Base-by-base conservation (phyloP, 2,888 invertebrate species). In the Dendrolimus houi region DNA sequence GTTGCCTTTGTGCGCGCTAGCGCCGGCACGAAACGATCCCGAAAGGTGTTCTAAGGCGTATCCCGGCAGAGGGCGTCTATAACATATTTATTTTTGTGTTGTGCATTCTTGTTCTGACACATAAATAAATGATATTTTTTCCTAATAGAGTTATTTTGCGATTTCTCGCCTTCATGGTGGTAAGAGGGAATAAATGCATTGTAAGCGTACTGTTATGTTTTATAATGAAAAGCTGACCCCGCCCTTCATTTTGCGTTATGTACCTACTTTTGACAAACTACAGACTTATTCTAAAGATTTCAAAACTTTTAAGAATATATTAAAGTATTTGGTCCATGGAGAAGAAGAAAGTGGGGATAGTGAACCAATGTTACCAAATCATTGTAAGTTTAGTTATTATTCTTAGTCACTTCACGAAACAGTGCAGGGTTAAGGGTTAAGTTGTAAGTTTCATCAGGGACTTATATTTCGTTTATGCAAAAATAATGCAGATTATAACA, bases 71-170 rank as follows among this genome's bases (percentile, higher is more conserved):
- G 80, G 81, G 80, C 81, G 79, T 79, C 83, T 77, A 81, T 83
- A 85, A 87, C 83, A 88, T 89, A 88, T 89, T 88, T 88, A 90
- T 90, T 90, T 87, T 85, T 83, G 85, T 87, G 82, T 85, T 85
- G 70, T 81, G 76, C 85, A 87, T 87, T 88, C 85, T 81, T 79
- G 79, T 81, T 80, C 77, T 87, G 88, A 87, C 87, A 81, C 71
- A 72, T 85, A 85, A 87, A 86, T 87, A 87, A 84, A 85, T 87
- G 85, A 84, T 81, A 83, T 77, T 72, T 81, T 79, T 78, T 79
- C 73, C 71, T 68, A 66, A 68, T 64, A 69, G 68, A 47, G 47
- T 47, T 47, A 47, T 74, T 70, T 69, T 65, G 68, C 79, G 75
- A 87, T 87, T 88, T 88, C 79, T 83, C 84, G 87, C 87, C 79